Evolutionary conservation across 2,113 vertebrate species (phyloP).

Genomic region (Isichthys henryi): DNA sequence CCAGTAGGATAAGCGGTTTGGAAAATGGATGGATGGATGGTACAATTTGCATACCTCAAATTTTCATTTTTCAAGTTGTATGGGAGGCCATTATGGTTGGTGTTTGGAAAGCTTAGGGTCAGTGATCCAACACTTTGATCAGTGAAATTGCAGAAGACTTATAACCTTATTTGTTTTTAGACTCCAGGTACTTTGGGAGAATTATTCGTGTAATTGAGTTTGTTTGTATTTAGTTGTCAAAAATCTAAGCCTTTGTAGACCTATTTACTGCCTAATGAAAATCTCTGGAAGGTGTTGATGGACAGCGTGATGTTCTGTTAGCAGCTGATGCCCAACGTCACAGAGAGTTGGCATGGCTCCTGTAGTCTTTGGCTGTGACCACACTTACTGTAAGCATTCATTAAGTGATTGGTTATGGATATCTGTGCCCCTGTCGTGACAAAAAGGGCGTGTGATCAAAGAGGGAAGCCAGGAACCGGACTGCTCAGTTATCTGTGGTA

Average conservation of each 20-base stretch:
- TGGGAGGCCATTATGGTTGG: background rate
- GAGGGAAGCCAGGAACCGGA: background rate
- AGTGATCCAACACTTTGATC: background rate
- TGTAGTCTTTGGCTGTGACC: background rate
- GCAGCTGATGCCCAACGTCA: background rate
- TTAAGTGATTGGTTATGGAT: slow-evolving; percentile 7
- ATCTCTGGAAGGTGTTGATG: background rate
- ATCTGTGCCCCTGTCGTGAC: background rate
- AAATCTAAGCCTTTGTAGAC: background rate
- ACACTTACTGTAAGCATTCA: background rate
- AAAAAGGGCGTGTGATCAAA: background rate
- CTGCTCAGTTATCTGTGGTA: background rate
- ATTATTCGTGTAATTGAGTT: background rate
- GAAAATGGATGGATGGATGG: too few relatives aligned
- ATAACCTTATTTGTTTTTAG: background rate
- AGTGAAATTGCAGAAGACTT: background rate
- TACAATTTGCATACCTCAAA: background rate
- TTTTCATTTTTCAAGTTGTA: background rate
- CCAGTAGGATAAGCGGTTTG: too few relatives aligned
- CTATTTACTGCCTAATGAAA: background rate
- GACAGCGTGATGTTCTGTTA: background rate
- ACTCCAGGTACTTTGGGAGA: background rate
- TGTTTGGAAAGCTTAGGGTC: background rate
- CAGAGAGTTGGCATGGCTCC: background rate
- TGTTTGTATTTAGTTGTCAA: background rate